Conservation (phyloP, 1,140 invertebrate species). For the Brachionus asplanchnoidis region DNA sequence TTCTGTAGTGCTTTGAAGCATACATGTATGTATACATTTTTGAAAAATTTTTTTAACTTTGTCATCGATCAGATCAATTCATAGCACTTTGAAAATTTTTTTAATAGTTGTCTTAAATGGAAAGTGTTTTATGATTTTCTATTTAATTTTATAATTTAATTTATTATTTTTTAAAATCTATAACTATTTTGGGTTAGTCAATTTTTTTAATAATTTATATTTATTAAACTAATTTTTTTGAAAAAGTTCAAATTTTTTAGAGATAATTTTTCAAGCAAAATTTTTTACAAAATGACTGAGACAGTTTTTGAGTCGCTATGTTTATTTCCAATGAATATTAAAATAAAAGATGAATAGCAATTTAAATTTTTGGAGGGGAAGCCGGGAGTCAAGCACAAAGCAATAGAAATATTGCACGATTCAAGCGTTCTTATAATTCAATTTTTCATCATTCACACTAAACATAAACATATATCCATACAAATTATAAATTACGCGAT, state of each 20-base stretch:
- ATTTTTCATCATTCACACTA: neutral
- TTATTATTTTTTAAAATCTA: too few species aligned
- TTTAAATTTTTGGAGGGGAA: neutral
- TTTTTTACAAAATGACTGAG: neutral
- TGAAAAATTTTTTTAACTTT: too few species aligned
- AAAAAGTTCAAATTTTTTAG: too few species aligned
- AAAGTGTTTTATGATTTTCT: too few species aligned
- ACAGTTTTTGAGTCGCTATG: neutral
- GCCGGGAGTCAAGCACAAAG: neutral
- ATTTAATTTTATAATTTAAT: too few species aligned
- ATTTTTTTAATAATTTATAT: too few species aligned
- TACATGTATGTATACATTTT: too few species aligned
- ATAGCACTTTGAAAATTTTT: too few species aligned
- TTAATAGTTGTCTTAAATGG: too few species aligned
- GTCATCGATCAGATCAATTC: too few species aligned
- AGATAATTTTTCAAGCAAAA: neutral
- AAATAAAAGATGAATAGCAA: neutral
- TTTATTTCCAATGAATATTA: neutral
- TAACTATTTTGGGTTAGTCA: neutral
- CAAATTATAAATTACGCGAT: neutral
- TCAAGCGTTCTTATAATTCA: neutral
- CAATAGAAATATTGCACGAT: conserved; percentile 1
- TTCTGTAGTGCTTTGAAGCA: too few species aligned
- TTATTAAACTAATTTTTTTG: too few species aligned
- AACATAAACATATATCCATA: neutral